phyloP scores from a whole-genome alignment of 2,888 invertebrate genomes.

The Himalopsyche tibetana region DNA sequence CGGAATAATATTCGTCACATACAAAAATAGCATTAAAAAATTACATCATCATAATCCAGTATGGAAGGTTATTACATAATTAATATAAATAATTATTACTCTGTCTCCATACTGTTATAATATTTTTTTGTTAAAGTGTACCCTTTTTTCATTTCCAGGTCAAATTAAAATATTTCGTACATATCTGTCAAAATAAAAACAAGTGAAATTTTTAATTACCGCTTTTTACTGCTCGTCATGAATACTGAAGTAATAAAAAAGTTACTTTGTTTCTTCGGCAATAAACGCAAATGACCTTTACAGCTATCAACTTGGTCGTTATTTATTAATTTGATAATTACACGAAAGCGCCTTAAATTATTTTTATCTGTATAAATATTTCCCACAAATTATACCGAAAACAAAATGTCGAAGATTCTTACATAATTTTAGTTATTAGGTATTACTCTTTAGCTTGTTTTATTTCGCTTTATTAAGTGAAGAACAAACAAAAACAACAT shows the following conservation, averaged over 20 bases:
- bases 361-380: constrained; percentile 21
- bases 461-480: no score
- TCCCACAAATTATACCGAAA: neutral
- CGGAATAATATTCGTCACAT: no score
- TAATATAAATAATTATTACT: no score
- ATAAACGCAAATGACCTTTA: constrained; percentile 42
- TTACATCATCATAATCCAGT: no score
- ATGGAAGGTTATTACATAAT: no score
- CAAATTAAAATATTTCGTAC: constrained; percentile 39
- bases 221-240: constrained; percentile 28
- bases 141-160: constrained; percentile 5
- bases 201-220: constrained; percentile 33
- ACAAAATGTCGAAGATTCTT: neutral
- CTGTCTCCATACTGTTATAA: neutral
- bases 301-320: constrained; percentile 26
- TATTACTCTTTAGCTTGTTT: no score
- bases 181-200: constrained; percentile 42
- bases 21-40: no score
- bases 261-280: constrained; percentile 37
- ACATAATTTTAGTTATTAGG: neutral
- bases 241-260: constrained; percentile 35
- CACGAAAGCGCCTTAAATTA: constrained; percentile 32
- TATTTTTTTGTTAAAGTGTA: neutral
- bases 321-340: constrained; percentile 43
- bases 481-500: no score